phyloP scores from a whole-genome alignment of 53 echinoderm and acorn worm genomes.

The Patiria pectinifera region DNA sequence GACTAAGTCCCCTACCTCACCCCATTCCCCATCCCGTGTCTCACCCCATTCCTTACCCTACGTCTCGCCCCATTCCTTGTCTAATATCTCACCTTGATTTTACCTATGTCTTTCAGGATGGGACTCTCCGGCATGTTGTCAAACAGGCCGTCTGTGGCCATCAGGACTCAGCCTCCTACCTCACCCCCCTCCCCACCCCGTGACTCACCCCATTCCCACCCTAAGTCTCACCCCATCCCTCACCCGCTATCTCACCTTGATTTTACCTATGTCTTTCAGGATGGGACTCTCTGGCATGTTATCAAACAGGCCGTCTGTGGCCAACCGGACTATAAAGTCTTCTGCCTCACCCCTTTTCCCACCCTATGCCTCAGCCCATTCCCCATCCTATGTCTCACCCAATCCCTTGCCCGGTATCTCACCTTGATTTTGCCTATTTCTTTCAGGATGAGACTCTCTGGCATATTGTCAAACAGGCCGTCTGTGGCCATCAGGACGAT shows the following conservation, averaged over 20 bases:
- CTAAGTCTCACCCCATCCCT: neutral
- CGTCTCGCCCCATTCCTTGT: neutral
- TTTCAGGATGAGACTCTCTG: conserved; percentile 88
- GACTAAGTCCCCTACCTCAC: neutral
- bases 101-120: conserved; percentile 88
- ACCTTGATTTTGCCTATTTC: conserved; percentile 96
- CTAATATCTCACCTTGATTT: conserved; percentile 81
- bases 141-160: conserved; percentile 98
- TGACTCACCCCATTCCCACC: neutral
- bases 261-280: conserved; percentile 86
- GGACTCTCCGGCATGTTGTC: conserved; percentile 97
- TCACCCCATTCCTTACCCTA: neutral
- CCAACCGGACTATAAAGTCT: conserved; percentile 75
- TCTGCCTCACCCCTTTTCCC: neutral
- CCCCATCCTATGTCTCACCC: neutral
- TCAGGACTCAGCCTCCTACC: conserved; percentile 36
- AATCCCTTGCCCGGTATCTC: neutral
- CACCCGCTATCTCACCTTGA: conserved; percentile 73
- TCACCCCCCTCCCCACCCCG: neutral
- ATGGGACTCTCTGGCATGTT: conserved; percentile 97
- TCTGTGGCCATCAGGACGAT: conserved; percentile 96
- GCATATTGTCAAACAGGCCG: conserved; percentile 98
- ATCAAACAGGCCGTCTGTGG: conserved; percentile 98
- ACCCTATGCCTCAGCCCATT: neutral
- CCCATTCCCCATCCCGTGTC: neutral